A percentile compares a stretch with the other conserved stretches of the same genome.
Conservation (phyloP, 2,888 invertebrate genomes). For the Limenitis camilla region DNA sequence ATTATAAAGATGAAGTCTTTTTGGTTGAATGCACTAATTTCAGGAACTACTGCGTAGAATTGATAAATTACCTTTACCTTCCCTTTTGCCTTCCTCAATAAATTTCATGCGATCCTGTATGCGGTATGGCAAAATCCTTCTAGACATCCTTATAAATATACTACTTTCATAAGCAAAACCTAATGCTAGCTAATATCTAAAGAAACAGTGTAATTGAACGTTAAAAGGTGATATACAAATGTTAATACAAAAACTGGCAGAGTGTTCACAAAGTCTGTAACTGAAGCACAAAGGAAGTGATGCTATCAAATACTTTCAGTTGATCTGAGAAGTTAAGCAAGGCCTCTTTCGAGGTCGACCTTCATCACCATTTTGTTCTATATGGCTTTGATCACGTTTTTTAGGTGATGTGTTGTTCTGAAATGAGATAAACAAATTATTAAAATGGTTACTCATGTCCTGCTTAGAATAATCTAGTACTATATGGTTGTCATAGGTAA, state of each 20-base stretch:
- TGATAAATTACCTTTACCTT: too few relatives aligned
- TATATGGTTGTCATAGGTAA: too few relatives aligned
- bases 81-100: too few relatives aligned
- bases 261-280: slow-evolving; percentile 53
- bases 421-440: slow-evolving; percentile 11
- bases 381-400: slow-evolving; percentile 74
- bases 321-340: slow-evolving; percentile 63
- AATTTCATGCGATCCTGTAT: not conserved
- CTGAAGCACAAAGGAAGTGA: slow-evolving; percentile 49
- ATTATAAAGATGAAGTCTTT: too few relatives aligned
- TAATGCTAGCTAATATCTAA: slow-evolving; percentile 25
- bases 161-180: not conserved
- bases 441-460: not conserved
- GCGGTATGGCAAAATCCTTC: not conserved
- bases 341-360: slow-evolving; percentile 76
- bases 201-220: slow-evolving; percentile 41
- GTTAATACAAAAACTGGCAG: slow-evolving; percentile 51
- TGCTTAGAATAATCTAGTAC: not conserved
- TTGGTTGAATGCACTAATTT: too few relatives aligned
- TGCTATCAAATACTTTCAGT: slow-evolving; percentile 41
- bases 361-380: slow-evolving; percentile 74
- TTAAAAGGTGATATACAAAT: slow-evolving; percentile 45
- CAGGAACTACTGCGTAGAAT: too few relatives aligned
- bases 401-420: slow-evolving; percentile 75
- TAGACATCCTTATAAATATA: not conserved